Evolutionary conservation across 2,113 vertebrate genomes (phyloP).

Genomic region (Pholis gunnellus): DNA sequence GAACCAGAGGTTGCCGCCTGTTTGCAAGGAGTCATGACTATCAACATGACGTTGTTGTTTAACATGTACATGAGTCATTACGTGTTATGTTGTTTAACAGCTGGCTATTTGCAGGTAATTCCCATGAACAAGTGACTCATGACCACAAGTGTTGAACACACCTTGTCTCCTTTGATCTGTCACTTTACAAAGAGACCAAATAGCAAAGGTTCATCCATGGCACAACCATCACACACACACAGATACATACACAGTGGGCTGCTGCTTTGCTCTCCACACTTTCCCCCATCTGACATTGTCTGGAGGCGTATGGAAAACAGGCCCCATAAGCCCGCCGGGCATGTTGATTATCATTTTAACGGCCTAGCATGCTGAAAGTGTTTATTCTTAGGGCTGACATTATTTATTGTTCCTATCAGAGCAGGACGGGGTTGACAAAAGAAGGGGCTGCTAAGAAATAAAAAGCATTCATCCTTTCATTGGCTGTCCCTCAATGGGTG

Average conservation of each 20-base stretch:
- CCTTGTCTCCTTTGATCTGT: slow-evolving; percentile 26
- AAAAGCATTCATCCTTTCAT: slow-evolving; percentile 37
- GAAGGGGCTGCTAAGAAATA: slow-evolving; percentile 9
- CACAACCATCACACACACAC: slow-evolving; percentile 22
- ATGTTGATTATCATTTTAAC: slow-evolving; percentile 65
- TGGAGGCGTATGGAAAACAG: slow-evolving; percentile 43
- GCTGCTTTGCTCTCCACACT: neutral
- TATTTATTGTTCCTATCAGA: slow-evolving; percentile 58
- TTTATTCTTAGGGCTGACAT: slow-evolving; percentile 48
- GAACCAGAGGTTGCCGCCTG: neutral
- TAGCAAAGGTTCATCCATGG: slow-evolving; percentile 12
- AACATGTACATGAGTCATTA: slow-evolving; percentile 7
- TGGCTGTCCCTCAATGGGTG: slow-evolving; percentile 24
- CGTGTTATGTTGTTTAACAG: slow-evolving; percentile 13
- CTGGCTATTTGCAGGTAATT: slow-evolving; percentile 18
- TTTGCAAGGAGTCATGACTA: neutral
- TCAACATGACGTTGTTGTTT: neutral
- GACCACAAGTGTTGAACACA: slow-evolving; percentile 26
- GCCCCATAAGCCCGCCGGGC: slow-evolving; percentile 17
- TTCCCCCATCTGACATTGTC: slow-evolving; percentile 40
- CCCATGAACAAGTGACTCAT: slow-evolving; percentile 8
- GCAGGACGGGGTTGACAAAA: slow-evolving; percentile 32
- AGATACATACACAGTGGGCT: neutral
- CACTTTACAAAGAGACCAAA: slow-evolving; percentile 8
- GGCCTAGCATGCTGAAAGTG: slow-evolving; percentile 30